Percentiles rank a stretch among this genome's conserved stretches.
These are phyloP conservation scores for Hermetia illucens DNA, from an alignment of 1,140 invertebrate genomes.

Conservation along the genomic window DNA sequence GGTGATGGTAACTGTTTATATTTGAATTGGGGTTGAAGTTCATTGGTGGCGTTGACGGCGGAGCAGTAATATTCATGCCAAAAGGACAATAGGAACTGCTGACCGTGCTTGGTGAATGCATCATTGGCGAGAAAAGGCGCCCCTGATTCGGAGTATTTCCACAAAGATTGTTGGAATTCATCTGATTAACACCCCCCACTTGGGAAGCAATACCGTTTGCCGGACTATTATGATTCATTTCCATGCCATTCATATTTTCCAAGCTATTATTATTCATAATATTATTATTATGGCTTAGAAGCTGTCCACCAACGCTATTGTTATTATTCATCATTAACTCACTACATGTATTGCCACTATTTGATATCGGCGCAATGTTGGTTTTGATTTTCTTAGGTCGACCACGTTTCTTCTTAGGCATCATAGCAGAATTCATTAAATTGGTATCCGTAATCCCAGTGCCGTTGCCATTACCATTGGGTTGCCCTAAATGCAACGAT, in stretches of 20 bases:
- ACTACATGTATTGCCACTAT: no score
- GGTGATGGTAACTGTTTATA: slow-evolving; percentile 8
- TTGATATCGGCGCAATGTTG: no score
- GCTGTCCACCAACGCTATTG: no score
- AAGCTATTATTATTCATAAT: slow-evolving; percentile 5
- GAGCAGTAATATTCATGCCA: background rate
- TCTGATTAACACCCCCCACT: no score
- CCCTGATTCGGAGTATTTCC: background rate
- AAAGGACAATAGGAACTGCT: slow-evolving; percentile 6
- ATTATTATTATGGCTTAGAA: no score
- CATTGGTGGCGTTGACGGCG: slow-evolving; percentile 16
- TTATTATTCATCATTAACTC: no score
- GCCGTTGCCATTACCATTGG: no score
- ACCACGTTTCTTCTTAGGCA: slow-evolving; percentile 69
- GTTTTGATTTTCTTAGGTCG: slow-evolving; percentile 69
- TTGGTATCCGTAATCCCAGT: no score
- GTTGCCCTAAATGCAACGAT: no score
- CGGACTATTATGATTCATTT: background rate
- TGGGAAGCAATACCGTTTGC: background rate
- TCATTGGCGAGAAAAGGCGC: slow-evolving; percentile 33
- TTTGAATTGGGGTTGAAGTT: slow-evolving; percentile 15
- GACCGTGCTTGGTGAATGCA: slow-evolving; percentile 32
- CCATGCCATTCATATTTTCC: background rate
- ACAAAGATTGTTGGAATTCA: no score
- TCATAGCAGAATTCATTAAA: slow-evolving; percentile 10